Evolutionary conservation across 1,140 invertebrate species (phyloP).

Genomic region (Lanistes nyassanus): DNA sequence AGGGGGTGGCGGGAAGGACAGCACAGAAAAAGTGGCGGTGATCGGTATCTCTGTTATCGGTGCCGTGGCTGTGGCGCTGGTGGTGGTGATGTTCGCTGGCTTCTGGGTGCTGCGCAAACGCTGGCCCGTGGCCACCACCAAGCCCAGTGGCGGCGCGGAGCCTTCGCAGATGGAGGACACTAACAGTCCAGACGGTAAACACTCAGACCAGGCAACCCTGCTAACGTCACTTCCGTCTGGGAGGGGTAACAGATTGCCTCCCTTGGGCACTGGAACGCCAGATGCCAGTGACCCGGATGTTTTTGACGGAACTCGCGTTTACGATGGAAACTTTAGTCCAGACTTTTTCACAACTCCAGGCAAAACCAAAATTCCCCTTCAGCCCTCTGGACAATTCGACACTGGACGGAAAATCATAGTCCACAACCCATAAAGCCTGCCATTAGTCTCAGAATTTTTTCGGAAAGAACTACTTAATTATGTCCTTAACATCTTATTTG

Average conservation of each 20-base stretch:
- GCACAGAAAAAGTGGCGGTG: neutral
- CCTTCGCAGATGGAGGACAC: too few relatives aligned
- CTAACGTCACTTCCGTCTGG: too few relatives aligned
- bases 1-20: neutral
- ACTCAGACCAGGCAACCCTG: too few relatives aligned
- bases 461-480: too few relatives aligned
- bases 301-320: constrained; percentile 19
- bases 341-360: constrained; percentile 19
- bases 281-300: neutral
- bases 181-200: too few relatives aligned
- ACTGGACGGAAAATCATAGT: neutral
- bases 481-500: too few relatives aligned
- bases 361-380: constrained; percentile 14
- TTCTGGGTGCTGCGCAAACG: too few relatives aligned
- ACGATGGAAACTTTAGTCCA: neutral
- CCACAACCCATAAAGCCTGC: too few relatives aligned
- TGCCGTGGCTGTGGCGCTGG: neutral
- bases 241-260: constrained; percentile 7
- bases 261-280: neutral
- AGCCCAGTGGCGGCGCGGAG: too few relatives aligned
- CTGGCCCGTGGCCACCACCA: too few relatives aligned
- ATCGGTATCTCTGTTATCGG: constrained; percentile 9
- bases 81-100: neutral
- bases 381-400: neutral
- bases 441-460: neutral